These are phyloP conservation scores for Strigamia crassipes DNA, from an alignment of 2,888 invertebrate species.

Conservation along the genomic window DNA sequence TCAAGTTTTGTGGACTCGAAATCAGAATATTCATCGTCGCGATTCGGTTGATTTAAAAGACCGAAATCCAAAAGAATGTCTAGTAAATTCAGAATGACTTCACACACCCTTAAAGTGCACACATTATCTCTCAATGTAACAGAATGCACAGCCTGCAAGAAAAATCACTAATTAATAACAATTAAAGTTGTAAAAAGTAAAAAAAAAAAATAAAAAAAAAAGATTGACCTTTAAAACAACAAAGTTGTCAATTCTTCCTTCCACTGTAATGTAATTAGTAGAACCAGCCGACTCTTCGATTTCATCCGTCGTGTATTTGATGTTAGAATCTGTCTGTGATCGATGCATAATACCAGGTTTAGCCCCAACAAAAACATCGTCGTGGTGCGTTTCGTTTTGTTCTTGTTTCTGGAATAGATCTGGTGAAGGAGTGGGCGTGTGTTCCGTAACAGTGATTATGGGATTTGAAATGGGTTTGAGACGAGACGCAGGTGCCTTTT, in stretches of 20 bases:
- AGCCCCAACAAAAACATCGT: slow-evolving; percentile 61
- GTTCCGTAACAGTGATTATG: slow-evolving; percentile 95
- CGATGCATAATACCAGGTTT: slow-evolving; percentile 68
- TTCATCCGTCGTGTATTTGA: slow-evolving; percentile 83
- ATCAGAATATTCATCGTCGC: slow-evolving; percentile 58
- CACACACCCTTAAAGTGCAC: slow-evolving; percentile 84
- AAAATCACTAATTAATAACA: neutral
- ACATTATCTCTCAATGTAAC: slow-evolving; percentile 82
- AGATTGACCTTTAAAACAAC: slow-evolving; percentile 80
- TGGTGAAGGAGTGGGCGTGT: slow-evolving; percentile 89
- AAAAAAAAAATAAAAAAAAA: neutral
- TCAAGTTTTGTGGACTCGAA: slow-evolving; percentile 44
- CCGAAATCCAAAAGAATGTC: slow-evolving; percentile 91
- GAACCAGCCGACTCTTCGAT: slow-evolving; percentile 87
- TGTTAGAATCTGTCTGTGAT: slow-evolving; percentile 90
- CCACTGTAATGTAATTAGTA: slow-evolving; percentile 87
- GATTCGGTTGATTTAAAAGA: slow-evolving; percentile 63
- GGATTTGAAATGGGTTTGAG: slow-evolving; percentile 73
- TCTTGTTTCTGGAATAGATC: slow-evolving; percentile 75
- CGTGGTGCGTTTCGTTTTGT: slow-evolving; percentile 54
- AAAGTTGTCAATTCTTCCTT: slow-evolving; percentile 90
- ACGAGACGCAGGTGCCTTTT: slow-evolving; percentile 59
- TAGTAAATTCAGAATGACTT: slow-evolving; percentile 87
- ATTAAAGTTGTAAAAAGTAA: slow-evolving; percentile 25
- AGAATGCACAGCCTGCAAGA: slow-evolving; percentile 78